A percentile compares a stretch with the other conserved stretches of the same genome.
phyloP scores from a whole-genome alignment of 2,113 vertebrate species.

The Anolis carolinensis region DNA sequence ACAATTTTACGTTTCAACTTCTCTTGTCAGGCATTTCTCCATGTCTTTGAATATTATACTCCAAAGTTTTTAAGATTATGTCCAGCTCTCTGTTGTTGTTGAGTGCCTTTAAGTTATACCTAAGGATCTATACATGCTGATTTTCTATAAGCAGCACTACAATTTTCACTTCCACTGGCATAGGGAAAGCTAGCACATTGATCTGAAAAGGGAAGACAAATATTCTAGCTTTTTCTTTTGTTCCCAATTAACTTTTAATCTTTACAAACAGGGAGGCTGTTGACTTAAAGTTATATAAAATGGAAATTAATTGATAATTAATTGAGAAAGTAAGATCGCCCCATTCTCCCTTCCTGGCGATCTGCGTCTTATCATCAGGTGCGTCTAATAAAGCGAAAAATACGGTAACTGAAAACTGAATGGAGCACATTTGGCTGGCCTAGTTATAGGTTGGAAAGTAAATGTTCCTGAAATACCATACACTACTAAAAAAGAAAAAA shows the following conservation, averaged over 20 bases:
- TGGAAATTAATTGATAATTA: slow-evolving; percentile 24
- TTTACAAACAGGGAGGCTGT: slow-evolving; percentile 16
- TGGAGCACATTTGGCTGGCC: slow-evolving; percentile 4
- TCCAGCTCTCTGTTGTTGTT: background rate
- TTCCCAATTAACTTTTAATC: slow-evolving; percentile 42
- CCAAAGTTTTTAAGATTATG: background rate
- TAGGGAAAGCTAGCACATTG: background rate
- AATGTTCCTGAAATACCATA: no score
- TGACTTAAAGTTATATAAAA: slow-evolving; percentile 29
- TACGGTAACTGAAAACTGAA: slow-evolving; percentile 19
- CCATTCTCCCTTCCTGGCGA: no score
- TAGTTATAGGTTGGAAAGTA: background rate
- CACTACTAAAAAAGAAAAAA: no score
- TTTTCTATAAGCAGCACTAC: background rate
- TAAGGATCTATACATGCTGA: background rate
- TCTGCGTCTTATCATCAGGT: no score
- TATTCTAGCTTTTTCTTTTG: slow-evolving; percentile 3
- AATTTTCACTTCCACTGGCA: slow-evolving; percentile 22
- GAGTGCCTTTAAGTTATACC: background rate
- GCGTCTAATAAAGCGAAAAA: no score
- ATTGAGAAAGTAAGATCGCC: background rate
- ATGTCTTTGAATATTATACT: background rate
- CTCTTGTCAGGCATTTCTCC: background rate
- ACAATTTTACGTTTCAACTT: background rate
- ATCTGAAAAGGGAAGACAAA: slow-evolving; percentile 6